Conservation (phyloP, 30 jellyfish, hydroid and myxozoan genomes). For the Pelagia noctiluca region DNA sequence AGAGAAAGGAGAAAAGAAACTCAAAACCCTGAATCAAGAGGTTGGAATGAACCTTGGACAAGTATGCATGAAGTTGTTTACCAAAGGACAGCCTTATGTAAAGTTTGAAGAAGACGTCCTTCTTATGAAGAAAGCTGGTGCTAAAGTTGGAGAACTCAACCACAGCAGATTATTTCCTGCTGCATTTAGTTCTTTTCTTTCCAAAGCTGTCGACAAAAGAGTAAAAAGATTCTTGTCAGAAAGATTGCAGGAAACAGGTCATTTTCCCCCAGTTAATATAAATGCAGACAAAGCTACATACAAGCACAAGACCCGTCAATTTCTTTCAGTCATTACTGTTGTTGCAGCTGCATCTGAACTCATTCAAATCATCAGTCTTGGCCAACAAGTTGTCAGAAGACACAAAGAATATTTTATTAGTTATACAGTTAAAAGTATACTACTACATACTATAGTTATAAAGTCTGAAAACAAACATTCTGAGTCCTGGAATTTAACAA, state of each 20-base stretch:
- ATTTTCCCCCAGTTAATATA: conserved; percentile 42
- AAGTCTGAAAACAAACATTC: too few relatives aligned
- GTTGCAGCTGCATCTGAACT: conserved; percentile 23
- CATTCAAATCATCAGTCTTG: conserved; percentile 12
- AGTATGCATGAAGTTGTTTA: conserved; percentile 25
- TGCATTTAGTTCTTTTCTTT: conserved; percentile 28
- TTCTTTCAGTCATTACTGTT: conserved; percentile 8
- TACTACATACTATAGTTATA: too few relatives aligned
- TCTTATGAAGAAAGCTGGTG: background rate
- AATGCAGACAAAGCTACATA: conserved; percentile 54
- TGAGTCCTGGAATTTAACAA: too few relatives aligned
- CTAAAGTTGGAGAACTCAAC: too few relatives aligned
- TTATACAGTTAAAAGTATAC: too few relatives aligned
- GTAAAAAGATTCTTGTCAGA: conserved; percentile 9
- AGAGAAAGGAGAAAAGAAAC: conserved; percentile 34
- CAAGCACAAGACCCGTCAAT: conserved; percentile 53
- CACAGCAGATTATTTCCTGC: conserved; percentile 24
- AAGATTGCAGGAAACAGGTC: conserved; percentile 39
- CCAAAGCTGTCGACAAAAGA: too few relatives aligned
- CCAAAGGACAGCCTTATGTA: conserved; percentile 53
- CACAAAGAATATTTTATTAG: too few relatives aligned
- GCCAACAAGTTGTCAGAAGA: background rate
- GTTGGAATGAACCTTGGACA: conserved; percentile 61
- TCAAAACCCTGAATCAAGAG: conserved; percentile 30
- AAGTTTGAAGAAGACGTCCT: conserved; percentile 10